These are phyloP conservation scores for Sesamia nonagrioides DNA, from an alignment of 1,140 invertebrate species.

Conservation along the genomic window DNA sequence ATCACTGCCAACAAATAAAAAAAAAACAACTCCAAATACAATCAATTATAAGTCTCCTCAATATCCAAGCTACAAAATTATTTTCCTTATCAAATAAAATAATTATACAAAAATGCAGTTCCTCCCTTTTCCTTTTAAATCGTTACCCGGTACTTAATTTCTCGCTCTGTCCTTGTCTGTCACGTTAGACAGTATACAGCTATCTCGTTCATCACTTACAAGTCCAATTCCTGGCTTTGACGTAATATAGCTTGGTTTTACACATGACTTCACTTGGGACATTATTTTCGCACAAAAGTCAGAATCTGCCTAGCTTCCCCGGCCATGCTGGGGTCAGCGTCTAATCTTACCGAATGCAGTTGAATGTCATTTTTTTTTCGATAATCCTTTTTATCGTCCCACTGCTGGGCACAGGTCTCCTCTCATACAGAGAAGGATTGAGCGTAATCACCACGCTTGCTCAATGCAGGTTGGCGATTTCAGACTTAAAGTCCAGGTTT, in stretches of 20 bases:
- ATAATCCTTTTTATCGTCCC: too few species aligned
- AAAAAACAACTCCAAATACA: too few species aligned
- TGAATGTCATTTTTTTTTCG: background rate
- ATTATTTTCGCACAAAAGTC: background rate
- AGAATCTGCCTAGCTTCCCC: background rate
- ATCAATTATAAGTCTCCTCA: too few species aligned
- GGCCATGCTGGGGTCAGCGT: background rate
- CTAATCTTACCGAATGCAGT: background rate
- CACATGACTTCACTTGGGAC: slow-evolving; percentile 48
- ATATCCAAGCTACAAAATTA: background rate
- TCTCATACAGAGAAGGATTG: too few species aligned
- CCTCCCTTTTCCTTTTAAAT: slow-evolving; percentile 53
- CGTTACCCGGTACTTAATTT: slow-evolving; percentile 75
- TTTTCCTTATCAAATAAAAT: slow-evolving; percentile 7
- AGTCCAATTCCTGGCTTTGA: slow-evolving; percentile 63
- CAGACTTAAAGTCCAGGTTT: too few species aligned
- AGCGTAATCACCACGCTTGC: too few species aligned
- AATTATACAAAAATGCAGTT: slow-evolving; percentile 2
- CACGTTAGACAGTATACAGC: slow-evolving; percentile 29
- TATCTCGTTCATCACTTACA: slow-evolving; percentile 61
- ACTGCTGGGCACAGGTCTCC: too few species aligned
- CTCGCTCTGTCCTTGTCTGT: slow-evolving; percentile 61
- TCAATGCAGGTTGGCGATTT: too few species aligned
- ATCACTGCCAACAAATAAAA: too few species aligned
- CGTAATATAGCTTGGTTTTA: slow-evolving; percentile 52